These are phyloP conservation scores for Corythornis vintsioides DNA, from an alignment of 2,113 vertebrate genomes.

Conservation along the genomic window DNA sequence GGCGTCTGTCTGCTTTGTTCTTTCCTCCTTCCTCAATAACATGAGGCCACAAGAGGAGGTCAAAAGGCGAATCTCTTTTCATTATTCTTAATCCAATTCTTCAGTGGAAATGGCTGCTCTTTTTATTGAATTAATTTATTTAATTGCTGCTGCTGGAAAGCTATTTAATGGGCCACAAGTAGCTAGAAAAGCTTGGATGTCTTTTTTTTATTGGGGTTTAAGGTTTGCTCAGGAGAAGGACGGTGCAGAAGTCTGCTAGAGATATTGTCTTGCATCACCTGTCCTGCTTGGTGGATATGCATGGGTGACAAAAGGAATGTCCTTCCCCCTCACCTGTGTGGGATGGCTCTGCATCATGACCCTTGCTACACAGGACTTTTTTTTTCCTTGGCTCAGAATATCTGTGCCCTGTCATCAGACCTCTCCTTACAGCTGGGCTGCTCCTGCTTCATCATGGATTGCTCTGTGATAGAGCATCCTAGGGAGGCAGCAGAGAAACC, in stretches of 20 bases:
- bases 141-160: neutral
- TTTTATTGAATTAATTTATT: slow-evolving; percentile 15
- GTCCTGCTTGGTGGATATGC: accelerated
- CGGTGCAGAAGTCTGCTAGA: neutral
- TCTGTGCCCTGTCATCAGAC: neutral
- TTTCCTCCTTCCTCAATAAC: neutral
- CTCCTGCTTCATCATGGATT: neutral
- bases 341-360: neutral
- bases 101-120: neutral
- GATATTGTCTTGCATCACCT: neutral
- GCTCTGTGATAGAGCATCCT: accelerated
- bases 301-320: neutral
- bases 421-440: neutral
- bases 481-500: neutral
- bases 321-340: neutral
- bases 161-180: neutral
- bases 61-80: neutral
- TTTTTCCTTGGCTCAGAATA: neutral
- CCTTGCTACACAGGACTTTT: neutral
- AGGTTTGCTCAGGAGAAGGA: neutral
- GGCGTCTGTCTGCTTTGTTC: neutral
- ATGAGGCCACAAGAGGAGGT: neutral
- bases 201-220: neutral
- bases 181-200: neutral
- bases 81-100: slow-evolving; percentile 32